Evolutionary conservation across 2,888 invertebrate genomes (phyloP).

Genomic region (Tanypteryx hageni): DNA sequence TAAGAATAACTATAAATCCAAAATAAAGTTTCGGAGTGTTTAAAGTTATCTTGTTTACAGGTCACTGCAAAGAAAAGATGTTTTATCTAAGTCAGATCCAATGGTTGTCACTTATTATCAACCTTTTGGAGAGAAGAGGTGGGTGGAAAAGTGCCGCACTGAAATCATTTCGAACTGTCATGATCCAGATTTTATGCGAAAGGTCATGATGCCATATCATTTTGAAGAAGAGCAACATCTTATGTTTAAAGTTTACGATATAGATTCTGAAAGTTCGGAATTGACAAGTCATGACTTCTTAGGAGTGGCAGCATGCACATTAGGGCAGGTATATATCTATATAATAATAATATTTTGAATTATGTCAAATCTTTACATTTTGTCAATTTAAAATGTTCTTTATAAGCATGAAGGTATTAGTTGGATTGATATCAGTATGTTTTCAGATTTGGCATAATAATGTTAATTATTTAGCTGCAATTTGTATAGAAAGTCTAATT

Average conservation of each 20-base stretch:
- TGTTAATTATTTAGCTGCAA: too few species aligned
- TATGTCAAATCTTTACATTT: too few species aligned
- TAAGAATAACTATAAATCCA: too few species aligned
- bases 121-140: conserved; percentile 73
- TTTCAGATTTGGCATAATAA: too few species aligned
- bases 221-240: conserved; percentile 79
- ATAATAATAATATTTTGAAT: too few species aligned
- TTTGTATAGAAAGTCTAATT: too few species aligned
- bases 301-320: conserved; percentile 76
- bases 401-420: too few species aligned
- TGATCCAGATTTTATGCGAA: conserved; percentile 78
- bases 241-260: conserved; percentile 76
- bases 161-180: conserved; percentile 75
- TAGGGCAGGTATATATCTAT: conserved; percentile 73
- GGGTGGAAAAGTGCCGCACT: conserved; percentile 74
- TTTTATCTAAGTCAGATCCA: conserved; percentile 79
- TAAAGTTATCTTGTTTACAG: conserved; percentile 70
- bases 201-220: conserved; percentile 77
- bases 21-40: too few species aligned
- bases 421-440: too few species aligned
- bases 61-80: conserved; percentile 75
- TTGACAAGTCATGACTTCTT: conserved; percentile 75
- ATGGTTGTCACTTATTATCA: conserved; percentile 75
- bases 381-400: too few species aligned
- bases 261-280: conserved; percentile 72